Evolutionary conservation across 2,888 invertebrate genomes (phyloP).

Genomic region (Cabera pusaria): DNA sequence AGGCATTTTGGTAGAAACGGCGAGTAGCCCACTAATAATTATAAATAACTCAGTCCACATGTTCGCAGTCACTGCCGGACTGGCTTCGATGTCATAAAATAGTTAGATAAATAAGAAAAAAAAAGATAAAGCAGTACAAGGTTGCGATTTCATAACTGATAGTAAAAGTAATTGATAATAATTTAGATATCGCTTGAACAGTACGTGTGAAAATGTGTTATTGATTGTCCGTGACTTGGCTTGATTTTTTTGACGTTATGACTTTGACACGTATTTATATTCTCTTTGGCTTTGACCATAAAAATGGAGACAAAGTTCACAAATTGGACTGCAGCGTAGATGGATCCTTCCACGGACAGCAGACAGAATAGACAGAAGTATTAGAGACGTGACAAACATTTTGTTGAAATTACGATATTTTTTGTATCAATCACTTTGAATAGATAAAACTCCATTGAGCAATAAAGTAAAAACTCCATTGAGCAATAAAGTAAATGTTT

Average conservation of each 20-base stretch:
- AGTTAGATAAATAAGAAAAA: constrained; percentile 15
- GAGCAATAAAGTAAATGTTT: too few relatives aligned
- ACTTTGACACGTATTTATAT: too few relatives aligned
- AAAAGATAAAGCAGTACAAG: constrained; percentile 29
- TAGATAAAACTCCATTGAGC: too few relatives aligned
- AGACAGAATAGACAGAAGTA: too few relatives aligned
- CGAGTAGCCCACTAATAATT: constrained; percentile 25
- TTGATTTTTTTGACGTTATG: neutral
- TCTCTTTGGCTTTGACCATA: too few relatives aligned
- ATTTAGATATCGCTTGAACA: neutral
- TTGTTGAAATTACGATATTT: too few relatives aligned
- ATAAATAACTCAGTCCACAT: constrained; percentile 44
- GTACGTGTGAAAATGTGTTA: constrained; percentile 11
- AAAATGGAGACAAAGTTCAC: too few relatives aligned
- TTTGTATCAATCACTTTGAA: too few relatives aligned
- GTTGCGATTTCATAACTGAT: constrained; percentile 34
- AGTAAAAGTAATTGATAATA: constrained; percentile 25
- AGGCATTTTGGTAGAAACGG: constrained; percentile 17
- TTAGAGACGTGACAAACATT: too few relatives aligned
- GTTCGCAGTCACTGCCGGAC: constrained; percentile 9
- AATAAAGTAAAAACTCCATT: too few relatives aligned
- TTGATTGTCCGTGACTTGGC: constrained; percentile 9
- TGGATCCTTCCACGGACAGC: too few relatives aligned
- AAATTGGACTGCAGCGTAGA: too few relatives aligned
- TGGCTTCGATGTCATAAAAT: constrained; percentile 4